phyloP scores from a whole-genome alignment of 2,888 invertebrate species.

The Torymus texanus region DNA sequence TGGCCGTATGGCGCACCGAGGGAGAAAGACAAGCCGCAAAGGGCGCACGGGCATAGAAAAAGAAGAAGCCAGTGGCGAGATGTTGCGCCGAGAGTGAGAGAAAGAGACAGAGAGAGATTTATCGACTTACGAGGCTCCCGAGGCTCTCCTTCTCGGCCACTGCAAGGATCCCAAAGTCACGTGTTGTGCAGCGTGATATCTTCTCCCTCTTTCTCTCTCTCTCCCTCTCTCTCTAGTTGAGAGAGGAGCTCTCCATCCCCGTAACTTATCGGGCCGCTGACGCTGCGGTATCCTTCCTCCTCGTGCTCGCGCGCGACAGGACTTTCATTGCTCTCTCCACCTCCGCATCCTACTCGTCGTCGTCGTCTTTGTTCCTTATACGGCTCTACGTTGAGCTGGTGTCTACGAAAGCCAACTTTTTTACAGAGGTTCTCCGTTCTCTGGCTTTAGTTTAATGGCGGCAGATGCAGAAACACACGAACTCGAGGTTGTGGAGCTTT shows the following conservation, averaged over 20 bases:
- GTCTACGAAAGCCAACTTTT: no score
- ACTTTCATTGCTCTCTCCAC: no score
- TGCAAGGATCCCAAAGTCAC: conserved; percentile 23
- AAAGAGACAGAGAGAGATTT: conserved; percentile 18
- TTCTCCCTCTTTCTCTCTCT: no score
- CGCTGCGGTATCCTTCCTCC: not conserved
- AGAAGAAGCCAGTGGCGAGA: not conserved
- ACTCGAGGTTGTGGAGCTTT: no score
- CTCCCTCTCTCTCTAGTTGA: no score
- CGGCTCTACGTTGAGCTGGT: no score
- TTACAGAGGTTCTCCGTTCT: no score
- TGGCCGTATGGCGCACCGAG: not conserved
- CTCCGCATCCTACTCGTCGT: no score
- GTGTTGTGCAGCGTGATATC: conserved; percentile 10
- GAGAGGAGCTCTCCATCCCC: not conserved
- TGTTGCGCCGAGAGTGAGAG: not conserved
- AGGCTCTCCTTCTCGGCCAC: not conserved
- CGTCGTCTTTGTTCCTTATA: no score
- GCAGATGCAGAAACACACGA: no score
- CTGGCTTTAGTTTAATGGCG: no score
- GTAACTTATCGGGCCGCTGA: conserved; percentile 9
- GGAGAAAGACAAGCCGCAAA: not conserved
- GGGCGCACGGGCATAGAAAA: not conserved
- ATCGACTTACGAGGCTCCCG: conserved; percentile 34
- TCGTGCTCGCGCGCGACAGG: not conserved